Percentiles rank a stretch among this genome's conserved stretches.
phyloP scores from a whole-genome alignment of 2,797 vertebrate species.

The Lateolabrax maculatus region DNA sequence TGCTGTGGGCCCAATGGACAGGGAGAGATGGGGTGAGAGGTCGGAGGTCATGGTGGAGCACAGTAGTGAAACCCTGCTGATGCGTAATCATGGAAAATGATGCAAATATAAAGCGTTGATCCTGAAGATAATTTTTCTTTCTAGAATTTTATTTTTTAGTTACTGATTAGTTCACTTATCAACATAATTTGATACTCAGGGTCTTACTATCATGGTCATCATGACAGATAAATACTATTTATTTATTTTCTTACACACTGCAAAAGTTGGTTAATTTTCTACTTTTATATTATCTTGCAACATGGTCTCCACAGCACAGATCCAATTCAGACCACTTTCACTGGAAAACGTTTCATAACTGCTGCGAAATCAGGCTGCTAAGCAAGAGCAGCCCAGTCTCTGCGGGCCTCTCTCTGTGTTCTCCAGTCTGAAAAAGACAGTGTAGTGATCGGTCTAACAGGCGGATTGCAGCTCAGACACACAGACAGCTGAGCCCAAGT shows the following conservation, averaged over 20 bases:
- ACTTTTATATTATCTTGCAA: not conserved
- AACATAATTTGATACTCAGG: not conserved
- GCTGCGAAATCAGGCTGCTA: slow-evolving; percentile 30
- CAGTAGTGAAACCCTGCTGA: slow-evolving; percentile 64
- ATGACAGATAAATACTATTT: not conserved
- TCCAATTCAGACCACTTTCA: not conserved
- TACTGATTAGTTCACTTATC: not conserved
- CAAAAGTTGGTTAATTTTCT: not conserved
- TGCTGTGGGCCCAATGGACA: slow-evolving; percentile 69
- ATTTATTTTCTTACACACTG: not conserved
- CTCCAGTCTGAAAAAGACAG: slow-evolving; percentile 45
- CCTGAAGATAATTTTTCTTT: not conserved
- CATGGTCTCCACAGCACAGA: not conserved
- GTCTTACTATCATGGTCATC: not conserved
- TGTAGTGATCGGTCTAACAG: slow-evolving; percentile 57
- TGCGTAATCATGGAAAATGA: slow-evolving; percentile 56
- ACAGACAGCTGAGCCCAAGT: slow-evolving; percentile 52
- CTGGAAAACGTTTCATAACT: slow-evolving; percentile 40
- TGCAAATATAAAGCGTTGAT: slow-evolving; percentile 28
- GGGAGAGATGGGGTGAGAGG: slow-evolving; percentile 76
- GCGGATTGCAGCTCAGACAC: slow-evolving; percentile 52
- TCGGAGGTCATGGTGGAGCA: slow-evolving; percentile 67
- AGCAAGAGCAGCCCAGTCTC: slow-evolving; percentile 55
- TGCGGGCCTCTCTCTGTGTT: slow-evolving; percentile 35
- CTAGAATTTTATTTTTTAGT: no score